Conservation (phyloP, 1,140 invertebrate species). For the Calycopis cecrops region DNA sequence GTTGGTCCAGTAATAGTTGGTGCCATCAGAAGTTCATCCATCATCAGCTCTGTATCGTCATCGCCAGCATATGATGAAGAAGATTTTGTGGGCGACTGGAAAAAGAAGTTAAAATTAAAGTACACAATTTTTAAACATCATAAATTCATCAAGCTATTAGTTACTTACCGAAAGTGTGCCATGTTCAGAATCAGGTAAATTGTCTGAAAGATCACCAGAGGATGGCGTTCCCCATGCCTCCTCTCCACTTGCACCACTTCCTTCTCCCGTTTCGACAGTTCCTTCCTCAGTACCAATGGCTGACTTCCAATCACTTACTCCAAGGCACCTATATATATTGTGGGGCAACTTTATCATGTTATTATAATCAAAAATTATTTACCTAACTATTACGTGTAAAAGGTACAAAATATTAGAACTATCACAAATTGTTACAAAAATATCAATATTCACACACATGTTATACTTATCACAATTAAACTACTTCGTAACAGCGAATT, state of each 20-base stretch:
- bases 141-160: background rate
- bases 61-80: conserved; percentile 80
- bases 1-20: conserved; percentile 80
- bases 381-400: background rate
- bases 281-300: conserved; percentile 84
- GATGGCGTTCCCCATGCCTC: conserved; percentile 91
- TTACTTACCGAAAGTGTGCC: conserved; percentile 78
- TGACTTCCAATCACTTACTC: conserved; percentile 70
- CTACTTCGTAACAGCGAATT: background rate
- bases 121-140: background rate
- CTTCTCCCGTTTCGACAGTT: conserved; percentile 84
- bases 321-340: conserved; percentile 50
- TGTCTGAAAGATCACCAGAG: conserved; percentile 86
- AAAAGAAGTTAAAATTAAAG: conserved; percentile 23
- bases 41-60: conserved; percentile 82
- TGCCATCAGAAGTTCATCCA: conserved; percentile 83
- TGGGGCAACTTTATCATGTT: background rate
- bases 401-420: background rate
- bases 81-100: conserved; percentile 78
- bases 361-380: background rate
- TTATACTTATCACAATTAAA: no score
- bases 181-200: conserved; percentile 81
- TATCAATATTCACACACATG: no score
- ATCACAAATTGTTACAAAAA: no score
- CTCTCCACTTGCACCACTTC: conserved; percentile 86